These are phyloP conservation scores for Sipunculus nudus DNA, from an alignment of 2,888 invertebrate species.

Conservation along the genomic window DNA sequence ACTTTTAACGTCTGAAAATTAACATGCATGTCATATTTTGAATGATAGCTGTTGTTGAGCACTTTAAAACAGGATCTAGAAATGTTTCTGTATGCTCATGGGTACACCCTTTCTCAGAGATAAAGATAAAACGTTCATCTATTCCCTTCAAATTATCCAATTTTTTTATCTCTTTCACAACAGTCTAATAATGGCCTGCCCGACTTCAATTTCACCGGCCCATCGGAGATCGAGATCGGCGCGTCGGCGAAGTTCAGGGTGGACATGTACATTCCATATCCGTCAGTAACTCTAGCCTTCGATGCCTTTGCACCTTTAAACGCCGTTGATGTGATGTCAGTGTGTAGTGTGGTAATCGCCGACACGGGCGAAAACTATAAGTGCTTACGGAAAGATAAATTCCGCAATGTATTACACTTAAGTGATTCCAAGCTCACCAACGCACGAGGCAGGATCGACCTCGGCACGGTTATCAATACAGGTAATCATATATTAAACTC, in stretches of 20 bases:
- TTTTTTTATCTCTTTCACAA: no score
- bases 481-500: no score
- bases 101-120: no score
- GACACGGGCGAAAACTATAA: constrained; percentile 41
- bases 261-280: constrained; percentile 51
- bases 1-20: no score
- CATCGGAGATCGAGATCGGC: constrained; percentile 45
- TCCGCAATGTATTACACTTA: constrained; percentile 9
- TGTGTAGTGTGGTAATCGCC: constrained; percentile 26
- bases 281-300: constrained; percentile 39
- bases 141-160: no score
- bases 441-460: constrained; percentile 37
- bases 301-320: constrained; percentile 55
- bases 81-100: no score
- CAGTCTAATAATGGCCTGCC: no score
- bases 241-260: constrained; percentile 44
- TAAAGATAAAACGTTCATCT: no score
- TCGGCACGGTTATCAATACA: constrained; percentile 48
- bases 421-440: constrained; percentile 43
- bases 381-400: constrained; percentile 43
- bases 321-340: constrained; percentile 49
- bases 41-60: no score
- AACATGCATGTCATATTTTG: no score
- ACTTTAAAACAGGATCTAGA: no score
- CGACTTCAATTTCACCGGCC: constrained; percentile 50